A percentile compares a stretch with the other conserved stretches of the same genome.
These are phyloP conservation scores for Abrostola triplasia DNA, from an alignment of 2,888 invertebrate genomes.

Conservation along the genomic window DNA sequence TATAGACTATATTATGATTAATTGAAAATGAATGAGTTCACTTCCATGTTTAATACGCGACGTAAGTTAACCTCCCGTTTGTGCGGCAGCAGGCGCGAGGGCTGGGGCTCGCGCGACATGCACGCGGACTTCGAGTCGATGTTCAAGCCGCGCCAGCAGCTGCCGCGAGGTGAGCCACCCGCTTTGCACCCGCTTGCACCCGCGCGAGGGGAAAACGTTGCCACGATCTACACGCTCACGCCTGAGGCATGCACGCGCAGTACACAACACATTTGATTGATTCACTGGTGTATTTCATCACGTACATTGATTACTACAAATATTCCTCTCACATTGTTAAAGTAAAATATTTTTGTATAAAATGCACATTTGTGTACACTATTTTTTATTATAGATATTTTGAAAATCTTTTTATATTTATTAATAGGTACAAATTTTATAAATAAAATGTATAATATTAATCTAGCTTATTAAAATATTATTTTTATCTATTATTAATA, in stretches of 20 bases:
- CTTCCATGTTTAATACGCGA: neutral
- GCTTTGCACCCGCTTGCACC: slow-evolving; percentile 62
- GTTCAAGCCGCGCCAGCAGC: slow-evolving; percentile 88
- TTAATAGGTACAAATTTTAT: too few species aligned
- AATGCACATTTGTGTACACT: neutral
- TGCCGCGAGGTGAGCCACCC: slow-evolving; percentile 91
- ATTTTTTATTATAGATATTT: neutral
- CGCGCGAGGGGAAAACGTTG: slow-evolving; percentile 79
- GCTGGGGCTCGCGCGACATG: slow-evolving; percentile 90
- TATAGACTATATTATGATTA: too few species aligned
- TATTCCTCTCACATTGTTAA: slow-evolving; percentile 7
- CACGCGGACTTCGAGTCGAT: slow-evolving; percentile 92
- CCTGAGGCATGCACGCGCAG: slow-evolving; percentile 46
- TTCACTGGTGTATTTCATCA: slow-evolving; percentile 20
- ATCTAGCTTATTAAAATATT: too few species aligned
- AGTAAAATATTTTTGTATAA: neutral
- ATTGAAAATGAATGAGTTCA: neutral
- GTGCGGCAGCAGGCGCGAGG: slow-evolving; percentile 76
- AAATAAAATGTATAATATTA: too few species aligned
- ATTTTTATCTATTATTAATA: too few species aligned
- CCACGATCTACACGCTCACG: slow-evolving; percentile 65
- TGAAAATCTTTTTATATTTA: neutral
- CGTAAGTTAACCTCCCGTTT: slow-evolving; percentile 8
- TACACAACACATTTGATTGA: slow-evolving; percentile 20
- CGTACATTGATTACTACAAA: slow-evolving; percentile 7